These are phyloP conservation scores for Dichetophora obliterata DNA, from an alignment of 2,888 invertebrate species.

Conservation along the genomic window DNA sequence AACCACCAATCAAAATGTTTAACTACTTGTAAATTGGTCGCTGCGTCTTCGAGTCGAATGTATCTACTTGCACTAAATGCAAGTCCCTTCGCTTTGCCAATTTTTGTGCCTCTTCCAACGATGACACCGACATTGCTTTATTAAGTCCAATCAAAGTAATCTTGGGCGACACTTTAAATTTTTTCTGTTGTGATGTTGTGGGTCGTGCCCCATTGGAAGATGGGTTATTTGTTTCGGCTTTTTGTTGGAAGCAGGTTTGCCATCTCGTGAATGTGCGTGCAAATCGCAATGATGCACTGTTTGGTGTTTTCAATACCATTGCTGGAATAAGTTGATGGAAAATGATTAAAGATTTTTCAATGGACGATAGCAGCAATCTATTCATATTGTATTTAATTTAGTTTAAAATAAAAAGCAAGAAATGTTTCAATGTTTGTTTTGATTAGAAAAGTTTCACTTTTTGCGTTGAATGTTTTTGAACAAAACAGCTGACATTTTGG, in stretches of 20 bases:
- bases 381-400: neutral
- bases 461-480: too few species aligned
- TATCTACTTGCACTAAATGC: slow-evolving; percentile 78
- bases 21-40: slow-evolving; percentile 77
- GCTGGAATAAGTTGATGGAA: neutral
- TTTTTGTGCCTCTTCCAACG: slow-evolving; percentile 79
- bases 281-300: neutral
- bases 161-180: slow-evolving; percentile 59
- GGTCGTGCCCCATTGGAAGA: neutral
- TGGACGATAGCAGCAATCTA: neutral
- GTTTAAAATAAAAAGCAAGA: neutral
- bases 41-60: slow-evolving; percentile 77
- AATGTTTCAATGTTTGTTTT: too few species aligned
- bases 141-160: slow-evolving; percentile 77
- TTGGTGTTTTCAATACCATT: neutral
- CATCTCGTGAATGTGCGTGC: neutral
- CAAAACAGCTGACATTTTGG: too few species aligned
- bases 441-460: too few species aligned
- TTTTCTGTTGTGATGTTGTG: slow-evolving; percentile 27
- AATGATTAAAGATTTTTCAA: neutral
- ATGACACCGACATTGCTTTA: slow-evolving; percentile 73
- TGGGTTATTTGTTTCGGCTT: neutral
- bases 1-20: too few species aligned
- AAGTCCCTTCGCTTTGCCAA: slow-evolving; percentile 78
- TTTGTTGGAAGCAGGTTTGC: neutral